These are phyloP conservation scores for Oryzias dopingdopingensis DNA, from an alignment of 2,797 vertebrate genomes.

Conservation along the genomic window DNA sequence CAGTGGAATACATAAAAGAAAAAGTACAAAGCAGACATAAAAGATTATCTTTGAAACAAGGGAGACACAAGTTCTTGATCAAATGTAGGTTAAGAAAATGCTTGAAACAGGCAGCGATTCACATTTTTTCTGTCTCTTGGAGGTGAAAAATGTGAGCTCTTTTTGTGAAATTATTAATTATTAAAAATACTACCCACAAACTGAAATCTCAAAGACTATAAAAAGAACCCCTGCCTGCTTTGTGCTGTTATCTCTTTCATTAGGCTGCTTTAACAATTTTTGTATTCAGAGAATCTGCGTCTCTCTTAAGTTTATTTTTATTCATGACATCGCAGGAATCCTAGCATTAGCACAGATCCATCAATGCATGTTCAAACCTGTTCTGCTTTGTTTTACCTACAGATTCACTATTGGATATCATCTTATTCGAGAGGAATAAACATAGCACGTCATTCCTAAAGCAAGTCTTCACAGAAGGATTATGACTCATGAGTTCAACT, in stretches of 20 bases:
- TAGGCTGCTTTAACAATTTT: neutral
- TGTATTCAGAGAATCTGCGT: neutral
- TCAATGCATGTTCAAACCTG: neutral
- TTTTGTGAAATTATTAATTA: neutral
- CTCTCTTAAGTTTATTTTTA: conserved; percentile 1
- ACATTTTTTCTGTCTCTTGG: neutral
- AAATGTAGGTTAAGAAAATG: neutral
- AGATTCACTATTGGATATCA: conserved; percentile 1
- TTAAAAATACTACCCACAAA: neutral
- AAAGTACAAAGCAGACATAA: neutral
- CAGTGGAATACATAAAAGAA: no score
- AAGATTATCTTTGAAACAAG: neutral
- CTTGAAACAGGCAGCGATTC: neutral
- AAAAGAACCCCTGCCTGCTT: neutral
- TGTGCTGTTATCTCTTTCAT: neutral
- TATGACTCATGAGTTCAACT: conserved; percentile 34
- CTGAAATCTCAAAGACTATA: neutral
- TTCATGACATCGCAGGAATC: conserved; percentile 1
- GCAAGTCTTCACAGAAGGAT: conserved; percentile 4
- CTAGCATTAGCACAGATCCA: neutral
- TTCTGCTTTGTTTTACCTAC: conserved; percentile 5
- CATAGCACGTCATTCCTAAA: conserved; percentile 1
- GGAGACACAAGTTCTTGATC: neutral
- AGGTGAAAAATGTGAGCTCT: neutral
- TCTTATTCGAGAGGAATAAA: conserved; percentile 13